Conservation (phyloP, 2,888 invertebrate genomes). For the Mamestra brassicae region DNA sequence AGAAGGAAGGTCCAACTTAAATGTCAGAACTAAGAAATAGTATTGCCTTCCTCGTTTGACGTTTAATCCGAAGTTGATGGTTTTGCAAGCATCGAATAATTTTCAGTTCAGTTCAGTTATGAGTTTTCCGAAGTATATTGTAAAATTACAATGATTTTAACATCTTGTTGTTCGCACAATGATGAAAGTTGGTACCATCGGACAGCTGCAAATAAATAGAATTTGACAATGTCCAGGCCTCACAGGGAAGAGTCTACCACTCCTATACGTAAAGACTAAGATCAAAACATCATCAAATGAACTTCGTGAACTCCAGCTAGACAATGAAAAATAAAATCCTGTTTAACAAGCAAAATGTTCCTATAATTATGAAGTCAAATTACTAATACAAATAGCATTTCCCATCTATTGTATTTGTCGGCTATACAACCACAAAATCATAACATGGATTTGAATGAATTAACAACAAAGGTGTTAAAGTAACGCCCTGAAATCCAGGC, state of each 20-base stretch:
- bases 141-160: background rate
- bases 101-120: background rate
- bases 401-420: slow-evolving; percentile 9
- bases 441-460: slow-evolving; percentile 8
- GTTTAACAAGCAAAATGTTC: slow-evolving; percentile 2
- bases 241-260: background rate
- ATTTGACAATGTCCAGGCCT: too few species aligned
- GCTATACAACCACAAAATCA: background rate
- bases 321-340: background rate
- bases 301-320: background rate
- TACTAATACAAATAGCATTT: slow-evolving; percentile 8
- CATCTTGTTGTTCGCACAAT: background rate
- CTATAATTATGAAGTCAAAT: slow-evolving; percentile 32
- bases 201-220: background rate
- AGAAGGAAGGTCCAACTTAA: slow-evolving; percentile 8
- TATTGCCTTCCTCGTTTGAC: slow-evolving; percentile 12
- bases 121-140: background rate
- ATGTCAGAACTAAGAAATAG: slow-evolving; percentile 3
- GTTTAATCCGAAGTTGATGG: background rate
- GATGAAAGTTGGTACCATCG: background rate
- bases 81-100: background rate
- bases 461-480: background rate
- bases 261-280: background rate
- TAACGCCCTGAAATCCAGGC: background rate
- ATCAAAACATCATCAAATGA: background rate